Percentiles rank a stretch among this genome's conserved stretches.
phyloP scores from a whole-genome alignment of 2,888 invertebrate species.

The Amphimallon solstitiale region DNA sequence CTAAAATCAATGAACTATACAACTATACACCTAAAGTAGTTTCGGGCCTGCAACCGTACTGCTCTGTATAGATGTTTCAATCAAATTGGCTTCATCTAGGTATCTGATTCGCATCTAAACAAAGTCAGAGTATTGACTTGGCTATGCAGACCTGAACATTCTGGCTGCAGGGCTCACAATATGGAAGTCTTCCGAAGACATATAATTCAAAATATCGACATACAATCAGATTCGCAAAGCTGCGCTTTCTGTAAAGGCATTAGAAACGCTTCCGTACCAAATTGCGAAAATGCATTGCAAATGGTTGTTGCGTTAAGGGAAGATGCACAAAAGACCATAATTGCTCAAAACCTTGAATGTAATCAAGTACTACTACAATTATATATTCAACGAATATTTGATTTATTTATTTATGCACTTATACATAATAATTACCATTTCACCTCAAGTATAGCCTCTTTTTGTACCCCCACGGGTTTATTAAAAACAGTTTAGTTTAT shows the following conservation, averaged over 20 bases:
- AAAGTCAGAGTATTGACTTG: constrained; percentile 44
- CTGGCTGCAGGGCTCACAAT: constrained; percentile 43
- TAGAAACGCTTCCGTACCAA: constrained; percentile 64
- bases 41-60: constrained; percentile 13
- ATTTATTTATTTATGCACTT: too few relatives aligned
- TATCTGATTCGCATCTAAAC: constrained; percentile 45
- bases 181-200: constrained; percentile 31
- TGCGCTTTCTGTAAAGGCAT: constrained; percentile 61
- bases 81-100: constrained; percentile 22
- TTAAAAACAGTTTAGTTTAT: too few relatives aligned
- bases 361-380: constrained; percentile 64
- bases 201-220: neutral
- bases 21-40: too few relatives aligned
- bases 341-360: constrained; percentile 74
- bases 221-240: constrained; percentile 49
- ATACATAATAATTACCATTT: too few relatives aligned
- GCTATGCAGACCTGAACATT: constrained; percentile 46
- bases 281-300: constrained; percentile 72
- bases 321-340: constrained; percentile 69
- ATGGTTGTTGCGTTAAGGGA: constrained; percentile 66
- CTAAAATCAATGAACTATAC: too few relatives aligned
- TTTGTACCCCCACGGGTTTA: too few relatives aligned
- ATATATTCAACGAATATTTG: too few relatives aligned
- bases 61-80: constrained; percentile 66
- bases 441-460: too few relatives aligned